phyloP scores from a whole-genome alignment of 2,797 vertebrate genomes.

The Cossypha heuglini region DNA sequence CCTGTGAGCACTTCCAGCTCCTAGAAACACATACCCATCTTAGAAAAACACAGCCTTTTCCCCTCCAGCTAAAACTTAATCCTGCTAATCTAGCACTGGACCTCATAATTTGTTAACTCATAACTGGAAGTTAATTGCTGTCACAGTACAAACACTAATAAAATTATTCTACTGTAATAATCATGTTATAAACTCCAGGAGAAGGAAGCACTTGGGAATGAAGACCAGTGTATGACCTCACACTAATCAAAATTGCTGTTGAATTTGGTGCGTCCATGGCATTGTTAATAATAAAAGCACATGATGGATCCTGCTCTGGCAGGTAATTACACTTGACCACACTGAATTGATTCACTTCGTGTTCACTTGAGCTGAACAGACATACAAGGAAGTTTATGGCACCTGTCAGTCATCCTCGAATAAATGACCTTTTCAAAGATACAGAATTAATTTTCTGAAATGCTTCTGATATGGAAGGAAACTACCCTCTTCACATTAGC shows the following conservation, averaged over 20 bases:
- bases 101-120: not conserved
- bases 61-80: not conserved
- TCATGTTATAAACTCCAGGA: not conserved
- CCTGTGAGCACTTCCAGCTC: not conserved
- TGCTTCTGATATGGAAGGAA: not conserved
- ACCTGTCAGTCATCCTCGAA: conserved; percentile 4
- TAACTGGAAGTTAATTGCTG: not conserved
- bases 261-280: not conserved
- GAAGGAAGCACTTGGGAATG: not conserved
- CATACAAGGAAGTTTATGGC: not conserved
- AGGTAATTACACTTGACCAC: conserved; percentile 33
- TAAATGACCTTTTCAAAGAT: conserved; percentile 10
- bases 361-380: conserved; percentile 14
- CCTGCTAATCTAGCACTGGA: not conserved
- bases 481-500: not conserved
- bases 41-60: not conserved
- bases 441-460: conserved; percentile 46
- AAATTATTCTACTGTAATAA: not conserved
- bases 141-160: not conserved
- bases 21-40: not conserved
- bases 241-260: not conserved
- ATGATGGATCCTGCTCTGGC: not conserved
- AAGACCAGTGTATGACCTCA: not conserved
- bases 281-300: not conserved
- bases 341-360: conserved; percentile 35